Evolutionary conservation across 2,113 vertebrate species (phyloP).

Genomic region (Leiothrix lutea): DNA sequence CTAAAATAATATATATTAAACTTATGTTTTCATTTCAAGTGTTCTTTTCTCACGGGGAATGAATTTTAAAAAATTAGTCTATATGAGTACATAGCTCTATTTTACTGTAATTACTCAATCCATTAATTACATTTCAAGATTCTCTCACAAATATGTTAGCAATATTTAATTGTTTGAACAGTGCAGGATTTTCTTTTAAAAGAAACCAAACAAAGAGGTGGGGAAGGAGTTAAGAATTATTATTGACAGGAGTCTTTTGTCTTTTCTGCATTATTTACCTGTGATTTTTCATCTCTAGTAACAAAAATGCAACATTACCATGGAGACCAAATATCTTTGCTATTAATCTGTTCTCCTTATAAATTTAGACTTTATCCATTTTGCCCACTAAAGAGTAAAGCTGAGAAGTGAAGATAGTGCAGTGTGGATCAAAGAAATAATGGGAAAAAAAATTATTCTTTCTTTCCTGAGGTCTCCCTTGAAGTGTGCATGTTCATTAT

Average conservation of each 20-base stretch:
- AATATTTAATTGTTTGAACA: not conserved
- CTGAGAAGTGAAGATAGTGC: not conserved
- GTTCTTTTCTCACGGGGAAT: not conserved
- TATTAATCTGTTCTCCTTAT: constrained; percentile 3
- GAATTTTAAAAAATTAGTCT: not conserved
- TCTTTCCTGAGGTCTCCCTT: constrained; percentile 2
- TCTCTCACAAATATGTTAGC: not conserved
- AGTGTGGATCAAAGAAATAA: constrained; percentile 1
- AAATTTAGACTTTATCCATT: not conserved
- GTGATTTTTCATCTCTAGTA: not conserved
- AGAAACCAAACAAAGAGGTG: accelerated
- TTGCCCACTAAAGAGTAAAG: not conserved
- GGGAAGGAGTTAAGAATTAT: not conserved
- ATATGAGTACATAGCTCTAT: not conserved
- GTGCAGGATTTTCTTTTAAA: not conserved
- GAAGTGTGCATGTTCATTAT: constrained; percentile 7
- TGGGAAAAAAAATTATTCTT: not conserved
- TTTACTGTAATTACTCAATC: not conserved
- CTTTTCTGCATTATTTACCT: constrained; percentile 1
- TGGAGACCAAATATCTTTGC: constrained; percentile 16
- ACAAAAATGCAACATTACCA: not conserved
- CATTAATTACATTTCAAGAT: not conserved
- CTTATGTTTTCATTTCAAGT: not conserved
- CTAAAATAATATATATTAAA: not conserved
- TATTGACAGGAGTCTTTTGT: not conserved